Evolutionary conservation across 2,888 invertebrate species (phyloP), one percentile per base, ranked within the genome.

Genomic region (Cantharis rustica): DNA sequence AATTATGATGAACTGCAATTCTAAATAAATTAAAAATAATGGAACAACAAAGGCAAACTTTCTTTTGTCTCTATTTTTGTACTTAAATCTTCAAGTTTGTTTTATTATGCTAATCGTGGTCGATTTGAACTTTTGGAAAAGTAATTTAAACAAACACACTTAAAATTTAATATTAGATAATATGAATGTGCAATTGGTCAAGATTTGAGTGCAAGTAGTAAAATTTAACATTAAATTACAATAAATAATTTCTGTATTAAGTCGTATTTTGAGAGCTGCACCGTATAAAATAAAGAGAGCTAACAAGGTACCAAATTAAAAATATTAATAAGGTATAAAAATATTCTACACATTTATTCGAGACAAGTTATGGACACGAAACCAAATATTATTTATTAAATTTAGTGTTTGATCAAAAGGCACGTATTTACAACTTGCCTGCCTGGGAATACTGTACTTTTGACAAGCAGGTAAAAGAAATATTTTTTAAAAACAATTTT

Each of bases 191-290:
- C 5, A 31, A 31, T 31, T 31, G 5, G 13, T 13, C 13, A 31
- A 31, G 5, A 31, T 31, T 13, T 5, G 31, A 13, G 5, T 31
- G 31, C 13, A 31, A 31, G 31, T 13, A 47, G 47, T 47, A 47
- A n/a, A 47, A 47, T n/a, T 47, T 47, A 47, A 47, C n/a, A 47
- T 47, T 47, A n/a, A 47, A n/a, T 47, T 47, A 47, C 47, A 47
- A 47, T 47, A 47, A 47, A 47, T 47, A 47, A 47, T 47, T 47
- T 47, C 2, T 47, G 13, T 3, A 31, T 31, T 11, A 47, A 47
- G 47, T 47, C 47, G 47, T 17, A 16, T 20, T 64, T 64, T 15
- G 10, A 63, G 16, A 17, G 16, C 89, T 0, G 83, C 82, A 76
- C 13, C n/a, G 5, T n/a, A 13, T 13, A 47, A 47, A 47, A n/a